These are phyloP conservation scores for Neomicropteryx cornuta DNA, from an alignment of 1,140 invertebrate genomes.

Conservation along the genomic window DNA sequence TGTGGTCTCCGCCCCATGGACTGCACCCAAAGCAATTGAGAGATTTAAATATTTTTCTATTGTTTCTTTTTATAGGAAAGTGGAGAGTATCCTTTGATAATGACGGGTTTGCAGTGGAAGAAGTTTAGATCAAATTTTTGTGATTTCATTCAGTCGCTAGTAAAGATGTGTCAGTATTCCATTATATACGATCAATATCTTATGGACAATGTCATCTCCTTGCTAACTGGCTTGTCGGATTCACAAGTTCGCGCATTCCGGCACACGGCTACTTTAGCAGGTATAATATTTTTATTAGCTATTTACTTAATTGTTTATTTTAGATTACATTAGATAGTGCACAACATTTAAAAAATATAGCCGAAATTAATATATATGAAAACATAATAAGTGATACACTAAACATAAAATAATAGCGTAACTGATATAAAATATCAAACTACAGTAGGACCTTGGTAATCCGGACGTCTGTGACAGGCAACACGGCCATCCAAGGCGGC, in stretches of 20 bases:
- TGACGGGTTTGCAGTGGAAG: constrained; percentile 94
- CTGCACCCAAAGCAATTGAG: too few species aligned
- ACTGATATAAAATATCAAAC: too few species aligned
- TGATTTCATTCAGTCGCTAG: constrained; percentile 94
- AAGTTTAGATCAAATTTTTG: constrained; percentile 95
- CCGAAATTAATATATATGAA: background rate
- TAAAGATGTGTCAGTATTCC: constrained; percentile 96
- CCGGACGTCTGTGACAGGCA: too few species aligned
- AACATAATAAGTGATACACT: background rate
- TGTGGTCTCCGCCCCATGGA: too few species aligned
- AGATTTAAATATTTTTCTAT: constrained; percentile 10
- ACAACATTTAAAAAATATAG: background rate
- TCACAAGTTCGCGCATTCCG: constrained; percentile 97
- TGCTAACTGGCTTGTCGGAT: constrained; percentile 94
- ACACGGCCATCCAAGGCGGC: too few species aligned
- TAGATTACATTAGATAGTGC: background rate
- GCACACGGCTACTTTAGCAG: constrained; percentile 95
- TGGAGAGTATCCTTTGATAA: constrained; percentile 98
- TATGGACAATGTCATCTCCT: constrained; percentile 97
- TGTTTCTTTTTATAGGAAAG: constrained; percentile 65
- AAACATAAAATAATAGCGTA: background rate
- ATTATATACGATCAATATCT: constrained; percentile 99
- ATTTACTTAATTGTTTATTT: constrained; percentile 3
- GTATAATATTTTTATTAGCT: constrained; percentile 30
- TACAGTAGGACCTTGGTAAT: too few species aligned